These are phyloP conservation scores for Nysson spinosus DNA, from an alignment of 2,888 invertebrate genomes.

Conservation along the genomic window DNA sequence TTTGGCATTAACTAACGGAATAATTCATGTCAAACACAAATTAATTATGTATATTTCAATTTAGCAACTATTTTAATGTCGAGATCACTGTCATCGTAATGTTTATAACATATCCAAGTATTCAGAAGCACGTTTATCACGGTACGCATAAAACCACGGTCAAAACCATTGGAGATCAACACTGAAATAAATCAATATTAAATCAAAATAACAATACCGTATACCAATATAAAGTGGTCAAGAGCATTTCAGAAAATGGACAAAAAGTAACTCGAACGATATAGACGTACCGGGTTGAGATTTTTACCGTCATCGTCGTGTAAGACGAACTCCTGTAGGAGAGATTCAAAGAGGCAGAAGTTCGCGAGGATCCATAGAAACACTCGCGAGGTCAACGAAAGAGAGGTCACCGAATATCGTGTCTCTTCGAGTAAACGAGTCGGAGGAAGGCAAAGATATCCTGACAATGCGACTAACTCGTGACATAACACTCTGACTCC, in stretches of 20 bases:
- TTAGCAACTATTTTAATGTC: too few relatives aligned
- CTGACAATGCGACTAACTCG: conserved; percentile 57
- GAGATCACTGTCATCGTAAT: too few relatives aligned
- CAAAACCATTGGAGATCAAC: too few relatives aligned
- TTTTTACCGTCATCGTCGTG: conserved; percentile 72
- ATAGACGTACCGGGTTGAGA: conserved; percentile 69
- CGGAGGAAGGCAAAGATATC: conserved; percentile 18
- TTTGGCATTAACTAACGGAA: too few relatives aligned
- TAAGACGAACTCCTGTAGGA: conserved; percentile 4
- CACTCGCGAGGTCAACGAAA: not conserved
- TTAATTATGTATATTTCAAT: too few relatives aligned
- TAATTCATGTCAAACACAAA: too few relatives aligned
- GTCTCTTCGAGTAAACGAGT: conserved; percentile 1
- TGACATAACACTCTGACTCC: conserved; percentile 71
- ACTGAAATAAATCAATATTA: too few relatives aligned
- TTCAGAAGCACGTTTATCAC: too few relatives aligned
- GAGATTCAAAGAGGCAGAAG: conserved; percentile 1
- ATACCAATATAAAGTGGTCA: too few relatives aligned
- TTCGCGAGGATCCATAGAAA: conserved; percentile 17
- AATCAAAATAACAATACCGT: too few relatives aligned
- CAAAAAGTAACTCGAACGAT: not conserved
- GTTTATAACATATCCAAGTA: too few relatives aligned
- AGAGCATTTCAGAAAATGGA: not conserved
- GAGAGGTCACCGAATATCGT: not conserved
- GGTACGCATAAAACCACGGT: too few relatives aligned